Evolutionary conservation across 2,888 invertebrate genomes (phyloP).

Genomic region (Ernsta delagoae): DNA sequence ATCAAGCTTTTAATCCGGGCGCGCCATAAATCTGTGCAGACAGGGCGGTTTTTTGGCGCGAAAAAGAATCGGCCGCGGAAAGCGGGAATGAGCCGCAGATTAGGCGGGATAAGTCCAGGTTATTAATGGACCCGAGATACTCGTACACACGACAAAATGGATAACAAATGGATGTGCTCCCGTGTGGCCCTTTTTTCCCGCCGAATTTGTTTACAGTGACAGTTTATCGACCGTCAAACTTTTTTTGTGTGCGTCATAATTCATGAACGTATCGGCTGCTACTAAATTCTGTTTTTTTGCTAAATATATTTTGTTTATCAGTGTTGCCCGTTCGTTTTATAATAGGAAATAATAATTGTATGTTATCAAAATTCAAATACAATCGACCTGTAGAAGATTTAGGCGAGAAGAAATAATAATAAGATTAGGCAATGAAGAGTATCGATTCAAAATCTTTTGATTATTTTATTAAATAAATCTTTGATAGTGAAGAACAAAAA

Average conservation of each 20-base stretch:
- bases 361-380: no score
- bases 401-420: no score
- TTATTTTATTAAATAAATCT: no score
- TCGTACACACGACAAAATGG: slow-evolving; percentile 68
- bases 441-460: no score
- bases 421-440: no score
- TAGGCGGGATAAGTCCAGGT: slow-evolving; percentile 76
- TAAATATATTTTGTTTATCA: no score
- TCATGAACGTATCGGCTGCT: slow-evolving; percentile 2
- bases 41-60: slow-evolving; percentile 70
- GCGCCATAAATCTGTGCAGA: slow-evolving; percentile 75
- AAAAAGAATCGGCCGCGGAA: slow-evolving; percentile 81
- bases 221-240: slow-evolving; percentile 35
- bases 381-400: no score
- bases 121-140: slow-evolving; percentile 81
- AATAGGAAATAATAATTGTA: no score
- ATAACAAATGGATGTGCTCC: slow-evolving; percentile 71
- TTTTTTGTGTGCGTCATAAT: slow-evolving; percentile 16
- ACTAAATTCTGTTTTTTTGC: neutral
- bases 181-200: slow-evolving; percentile 43
- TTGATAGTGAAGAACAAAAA: no score
- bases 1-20: slow-evolving; percentile 68
- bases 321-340: no score
- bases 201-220: slow-evolving; percentile 43
- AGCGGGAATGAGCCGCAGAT: slow-evolving; percentile 82